Percentiles rank a stretch among this genome's conserved stretches.
These are phyloP conservation scores for Vombatus ursinus DNA, from an alignment of 2,113 vertebrate species.

Conservation along the genomic window DNA sequence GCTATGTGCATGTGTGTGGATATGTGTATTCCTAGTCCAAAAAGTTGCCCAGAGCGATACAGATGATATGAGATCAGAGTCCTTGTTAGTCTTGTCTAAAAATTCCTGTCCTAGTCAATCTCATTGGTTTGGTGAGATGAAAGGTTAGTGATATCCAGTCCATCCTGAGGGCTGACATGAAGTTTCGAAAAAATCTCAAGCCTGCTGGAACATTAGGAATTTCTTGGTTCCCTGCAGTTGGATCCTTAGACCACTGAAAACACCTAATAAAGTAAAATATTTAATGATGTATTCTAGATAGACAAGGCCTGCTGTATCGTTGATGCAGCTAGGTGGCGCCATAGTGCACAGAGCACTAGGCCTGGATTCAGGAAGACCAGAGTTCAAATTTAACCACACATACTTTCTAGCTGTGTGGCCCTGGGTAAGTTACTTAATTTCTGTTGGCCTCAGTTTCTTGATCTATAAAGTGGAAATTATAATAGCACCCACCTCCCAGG, in stretches of 20 bases:
- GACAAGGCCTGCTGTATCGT: constrained; percentile 20
- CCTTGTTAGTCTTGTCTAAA: background rate
- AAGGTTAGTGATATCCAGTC: background rate
- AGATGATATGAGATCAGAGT: background rate
- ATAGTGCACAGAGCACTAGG: no score
- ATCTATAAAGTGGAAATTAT: background rate
- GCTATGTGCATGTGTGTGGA: no score
- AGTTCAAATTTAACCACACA: background rate
- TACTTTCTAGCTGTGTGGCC: background rate
- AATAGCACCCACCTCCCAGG: background rate
- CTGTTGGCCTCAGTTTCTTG: background rate
- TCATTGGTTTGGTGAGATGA: background rate
- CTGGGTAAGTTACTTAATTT: background rate
- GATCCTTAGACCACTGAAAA: constrained; percentile 11
- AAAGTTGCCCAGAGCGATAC: background rate
- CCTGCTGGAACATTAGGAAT: background rate
- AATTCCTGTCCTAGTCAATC: background rate
- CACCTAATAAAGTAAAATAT: background rate
- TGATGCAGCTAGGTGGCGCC: background rate
- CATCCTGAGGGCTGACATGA: background rate
- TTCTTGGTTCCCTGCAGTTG: constrained; percentile 19
- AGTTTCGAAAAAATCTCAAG: background rate
- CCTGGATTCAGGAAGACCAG: background rate
- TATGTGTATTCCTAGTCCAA: background rate
- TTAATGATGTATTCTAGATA: constrained; percentile 21